Evolutionary conservation across 2,888 invertebrate genomes (phyloP), one percentile per base, ranked within the genome.

Genomic region (Lasius fuliginosus): DNA sequence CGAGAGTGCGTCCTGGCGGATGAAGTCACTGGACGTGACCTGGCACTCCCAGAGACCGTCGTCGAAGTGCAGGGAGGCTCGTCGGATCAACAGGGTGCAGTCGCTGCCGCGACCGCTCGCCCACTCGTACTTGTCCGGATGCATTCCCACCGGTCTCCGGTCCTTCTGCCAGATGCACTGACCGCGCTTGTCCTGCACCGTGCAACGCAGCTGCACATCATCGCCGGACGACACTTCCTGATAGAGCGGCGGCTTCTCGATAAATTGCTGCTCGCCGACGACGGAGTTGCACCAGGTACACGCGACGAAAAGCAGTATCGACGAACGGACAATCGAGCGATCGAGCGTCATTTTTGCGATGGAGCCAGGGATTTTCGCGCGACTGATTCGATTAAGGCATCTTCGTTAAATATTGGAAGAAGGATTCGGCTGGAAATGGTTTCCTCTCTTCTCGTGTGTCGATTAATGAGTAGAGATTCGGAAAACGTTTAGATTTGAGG

Each of bases 1-100:
- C 40, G 98, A 98, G 86, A 98, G 96, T 18, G 98, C 98, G 95
- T 98, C 98, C 86, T 95, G 94, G 11, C 92, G 87, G 11, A 92
- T 93, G 92, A 97, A 97, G 95, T 98, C 98, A 92, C 98, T 98
- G 53, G 98, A 98, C 12, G 98, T 98, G 89, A 98, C 98, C 95
- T 98, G 98, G 94, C 98, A 98, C 95, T 98, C 98, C 98, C 98
- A 98, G 89, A 97, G 96, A 0, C 98, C 98, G 92, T 98, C 98
- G 93, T 98, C 98, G 86, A 98, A 97, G 93, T 98, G 98, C 77
- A 98, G 95, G 53, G 97, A 97, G 33, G 98, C 98, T 64, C 97
- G 97, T 84, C 97, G 96, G 88, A 98, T 97, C 96, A 97, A 97
- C 82, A 98, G 96, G 83, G 98, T 98, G 95, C 98, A 98, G 95